Evolutionary conservation across 2,888 invertebrate genomes (phyloP).

Genomic region (Hyalella azteca): DNA sequence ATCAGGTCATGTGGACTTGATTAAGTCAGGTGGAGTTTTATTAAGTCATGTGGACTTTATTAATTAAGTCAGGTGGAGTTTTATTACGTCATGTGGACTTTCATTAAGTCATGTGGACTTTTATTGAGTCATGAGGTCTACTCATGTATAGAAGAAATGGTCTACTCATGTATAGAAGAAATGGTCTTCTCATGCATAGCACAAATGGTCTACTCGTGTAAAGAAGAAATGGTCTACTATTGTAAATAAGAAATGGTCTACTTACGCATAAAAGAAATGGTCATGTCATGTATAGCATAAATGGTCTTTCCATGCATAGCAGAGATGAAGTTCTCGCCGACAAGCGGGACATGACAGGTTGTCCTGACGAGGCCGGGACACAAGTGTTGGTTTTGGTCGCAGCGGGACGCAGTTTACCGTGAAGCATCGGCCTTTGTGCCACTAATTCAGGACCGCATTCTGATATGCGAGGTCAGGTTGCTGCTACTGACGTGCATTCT

Average conservation of each 20-base stretch:
- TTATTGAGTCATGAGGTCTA: too few relatives aligned
- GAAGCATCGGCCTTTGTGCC: neutral
- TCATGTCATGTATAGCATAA: neutral
- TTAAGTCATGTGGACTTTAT: too few relatives aligned
- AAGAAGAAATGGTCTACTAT: neutral
- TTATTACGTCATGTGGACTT: too few relatives aligned
- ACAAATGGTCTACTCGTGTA: neutral
- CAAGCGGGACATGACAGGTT: neutral
- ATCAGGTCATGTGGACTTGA: too few relatives aligned
- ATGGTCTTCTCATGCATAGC: neutral
- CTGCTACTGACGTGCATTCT: neutral
- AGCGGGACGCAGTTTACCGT: neutral
- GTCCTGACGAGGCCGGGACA: neutral
- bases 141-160: neutral
- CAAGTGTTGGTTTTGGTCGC: neutral
- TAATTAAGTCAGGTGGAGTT: too few relatives aligned
- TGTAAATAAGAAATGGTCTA: neutral
- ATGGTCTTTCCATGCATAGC: neutral
- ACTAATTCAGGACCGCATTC: neutral
- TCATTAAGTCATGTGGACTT: too few relatives aligned
- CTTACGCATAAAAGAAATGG: neutral
- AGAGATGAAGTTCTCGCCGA: neutral
- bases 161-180: neutral
- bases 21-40: too few relatives aligned
- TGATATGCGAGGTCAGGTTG: neutral